Percentiles rank a stretch among this genome's conserved stretches.
Conservation (phyloP, 2,888 invertebrate species). For the Andrena bucephala region DNA sequence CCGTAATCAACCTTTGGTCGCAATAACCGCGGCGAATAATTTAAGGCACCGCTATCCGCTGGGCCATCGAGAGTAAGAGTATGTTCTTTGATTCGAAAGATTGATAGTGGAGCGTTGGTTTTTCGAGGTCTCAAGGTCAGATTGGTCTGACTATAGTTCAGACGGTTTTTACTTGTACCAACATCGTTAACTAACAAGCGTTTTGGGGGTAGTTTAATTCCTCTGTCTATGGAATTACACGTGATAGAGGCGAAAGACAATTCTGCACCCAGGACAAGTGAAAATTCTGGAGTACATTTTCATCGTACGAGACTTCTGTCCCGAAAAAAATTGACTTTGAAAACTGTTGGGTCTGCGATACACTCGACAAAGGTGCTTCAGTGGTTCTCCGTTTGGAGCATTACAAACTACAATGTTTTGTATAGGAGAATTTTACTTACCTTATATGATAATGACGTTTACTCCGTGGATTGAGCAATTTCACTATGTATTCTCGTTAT, state of each 20-base stretch:
- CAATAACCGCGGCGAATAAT: conserved; percentile 50
- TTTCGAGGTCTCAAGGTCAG: not conserved
- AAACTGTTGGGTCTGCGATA: not conserved
- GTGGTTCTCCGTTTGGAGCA: not conserved
- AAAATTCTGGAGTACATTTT: not conserved
- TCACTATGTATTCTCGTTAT: too few relatives aligned
- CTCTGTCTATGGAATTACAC: not conserved
- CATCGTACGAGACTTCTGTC: not conserved
- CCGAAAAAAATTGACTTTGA: not conserved
- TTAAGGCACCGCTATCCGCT: conserved; percentile 48
- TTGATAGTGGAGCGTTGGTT: not conserved
- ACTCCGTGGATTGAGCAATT: too few relatives aligned
- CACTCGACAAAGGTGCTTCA: not conserved
- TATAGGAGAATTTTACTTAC: too few relatives aligned
- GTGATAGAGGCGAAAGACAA: not conserved
- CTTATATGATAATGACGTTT: too few relatives aligned
- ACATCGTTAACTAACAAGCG: not conserved
- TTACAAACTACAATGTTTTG: too few relatives aligned
- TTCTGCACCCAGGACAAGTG: not conserved
- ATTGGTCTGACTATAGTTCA: not conserved
- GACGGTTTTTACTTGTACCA: too few relatives aligned
- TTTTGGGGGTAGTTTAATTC: not conserved
- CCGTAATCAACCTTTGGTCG: conserved; percentile 51
- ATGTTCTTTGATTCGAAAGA: not conserved
- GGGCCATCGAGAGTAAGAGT: not conserved